phyloP scores from a whole-genome alignment of 2,888 invertebrate species.

The Branchipolynoe longqiensis region DNA sequence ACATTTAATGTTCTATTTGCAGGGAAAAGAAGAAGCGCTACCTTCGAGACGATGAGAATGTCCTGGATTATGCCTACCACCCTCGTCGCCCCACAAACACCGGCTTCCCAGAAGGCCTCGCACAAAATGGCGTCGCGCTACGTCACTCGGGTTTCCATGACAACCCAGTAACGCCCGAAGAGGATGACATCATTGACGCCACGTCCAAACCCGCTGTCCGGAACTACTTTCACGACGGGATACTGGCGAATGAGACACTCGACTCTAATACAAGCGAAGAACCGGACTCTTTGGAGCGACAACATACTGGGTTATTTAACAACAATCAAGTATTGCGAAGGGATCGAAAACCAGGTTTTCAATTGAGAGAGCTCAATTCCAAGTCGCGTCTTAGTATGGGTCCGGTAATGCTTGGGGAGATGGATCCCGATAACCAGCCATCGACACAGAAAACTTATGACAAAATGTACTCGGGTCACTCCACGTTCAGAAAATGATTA shows the following conservation, averaged over 20 bases:
- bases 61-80: conserved; percentile 51
- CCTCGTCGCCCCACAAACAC: background rate
- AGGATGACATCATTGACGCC: background rate
- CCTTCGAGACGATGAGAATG: conserved; percentile 27
- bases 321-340: conserved; percentile 11
- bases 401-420: conserved; percentile 24
- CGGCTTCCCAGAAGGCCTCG: background rate
- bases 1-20: background rate
- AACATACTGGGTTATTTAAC: background rate
- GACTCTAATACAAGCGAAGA: background rate
- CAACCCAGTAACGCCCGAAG: background rate
- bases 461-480: conserved; percentile 28
- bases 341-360: conserved; percentile 5
- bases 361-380: background rate
- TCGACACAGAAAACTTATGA: conserved; percentile 45
- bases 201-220: conserved; percentile 43
- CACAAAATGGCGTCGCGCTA: background rate
- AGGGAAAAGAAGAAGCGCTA: conserved; percentile 35
- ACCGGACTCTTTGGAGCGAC: background rate
- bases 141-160: conserved; percentile 42
- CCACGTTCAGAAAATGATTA: conserved; percentile 36
- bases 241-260: conserved; percentile 1
- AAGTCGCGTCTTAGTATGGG: conserved; percentile 43
- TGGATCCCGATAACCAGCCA: conserved; percentile 24
- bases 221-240: conserved; percentile 45